A percentile compares a stretch with the other conserved stretches of the same genome.
phyloP scores from a whole-genome alignment of 2,888 invertebrate species.

The Cataglyphis livida region DNA sequence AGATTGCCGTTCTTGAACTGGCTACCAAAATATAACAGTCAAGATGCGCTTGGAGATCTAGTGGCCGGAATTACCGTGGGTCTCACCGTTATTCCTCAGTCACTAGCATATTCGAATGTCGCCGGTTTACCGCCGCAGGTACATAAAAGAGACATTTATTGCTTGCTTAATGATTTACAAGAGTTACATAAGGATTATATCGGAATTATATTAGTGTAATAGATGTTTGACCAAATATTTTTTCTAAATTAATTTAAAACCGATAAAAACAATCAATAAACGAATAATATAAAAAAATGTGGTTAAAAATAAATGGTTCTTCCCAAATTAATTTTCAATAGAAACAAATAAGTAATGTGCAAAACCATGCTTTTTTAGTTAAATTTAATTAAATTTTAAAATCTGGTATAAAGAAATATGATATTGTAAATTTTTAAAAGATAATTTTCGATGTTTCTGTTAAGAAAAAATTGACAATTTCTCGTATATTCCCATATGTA shows the following conservation, averaged over 20 bases:
- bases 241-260: not conserved
- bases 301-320: not conserved
- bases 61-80: conserved; percentile 97
- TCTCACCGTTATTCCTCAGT: conserved; percentile 97
- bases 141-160: conserved; percentile 68
- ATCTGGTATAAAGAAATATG: not conserved
- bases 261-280: not conserved
- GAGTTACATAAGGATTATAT: not conserved
- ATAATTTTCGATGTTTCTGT: not conserved
- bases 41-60: conserved; percentile 93
- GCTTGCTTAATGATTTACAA: conserved; percentile 11
- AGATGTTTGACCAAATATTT: not conserved
- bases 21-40: conserved; percentile 91
- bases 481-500: not conserved
- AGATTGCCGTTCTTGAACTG: conserved; percentile 91
- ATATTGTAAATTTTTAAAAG: not conserved
- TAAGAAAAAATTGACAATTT: not conserved
- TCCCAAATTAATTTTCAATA: not conserved
- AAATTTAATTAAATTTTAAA: not conserved
- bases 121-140: conserved; percentile 92
- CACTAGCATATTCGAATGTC: conserved; percentile 93
- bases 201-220: not conserved
- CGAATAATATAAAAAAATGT: not conserved
- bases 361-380: not conserved
- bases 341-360: not conserved